Base-by-base conservation (phyloP, 2,797 vertebrate species). In the Lacerta bilineata region DNA sequence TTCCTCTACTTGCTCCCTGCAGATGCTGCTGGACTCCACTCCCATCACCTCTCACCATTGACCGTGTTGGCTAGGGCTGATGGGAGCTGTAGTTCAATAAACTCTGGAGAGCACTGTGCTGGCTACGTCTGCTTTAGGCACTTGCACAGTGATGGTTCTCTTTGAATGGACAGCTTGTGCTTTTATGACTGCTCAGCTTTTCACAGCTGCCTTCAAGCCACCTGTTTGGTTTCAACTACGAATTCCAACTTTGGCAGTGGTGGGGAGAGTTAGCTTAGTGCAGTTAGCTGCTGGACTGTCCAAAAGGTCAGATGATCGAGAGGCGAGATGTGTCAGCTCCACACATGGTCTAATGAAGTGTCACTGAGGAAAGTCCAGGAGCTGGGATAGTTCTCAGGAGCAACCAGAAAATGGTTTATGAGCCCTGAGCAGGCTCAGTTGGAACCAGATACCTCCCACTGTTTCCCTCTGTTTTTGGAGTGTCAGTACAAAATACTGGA, bases 241-340 rank as follows among this genome's bases (percentile, higher is more conserved):
- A 81, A 61, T 69, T 18, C 71, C 64, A 2, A 0, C 36, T 9
- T 36, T 11, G 46, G 46, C 46, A 50, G 46, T 50, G 46, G 46
- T 74, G 39, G 86, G 75, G 29, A 15, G 79, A 88, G 50, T 84
- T 75, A 84, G 55, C 50, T 20, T 68, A 61, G 50, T 33, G 46
- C 18, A 18, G 36, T 7, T 79, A 87, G 39, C 33, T n/a, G 20
- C 39, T 10, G 39, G 69, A 33, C 13, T 18, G 50, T 5, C 0
- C 43, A 84, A 59, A 41, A 81, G 76, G 64, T 43, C 79, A 76
- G 39, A n/a, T 25, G 61, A 50, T 27, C 8, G 7, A 64, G 10
- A 50, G 33, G 4, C 33, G 41, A 39, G 3, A 5, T 2, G 55
- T 82, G 69, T 43, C 43, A 87, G 18, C 13, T 25, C 11, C 2